Percentiles rank a stretch among this genome's conserved stretches.
phyloP scores from a whole-genome alignment of 2,113 vertebrate genomes.

The Galbula dea region DNA sequence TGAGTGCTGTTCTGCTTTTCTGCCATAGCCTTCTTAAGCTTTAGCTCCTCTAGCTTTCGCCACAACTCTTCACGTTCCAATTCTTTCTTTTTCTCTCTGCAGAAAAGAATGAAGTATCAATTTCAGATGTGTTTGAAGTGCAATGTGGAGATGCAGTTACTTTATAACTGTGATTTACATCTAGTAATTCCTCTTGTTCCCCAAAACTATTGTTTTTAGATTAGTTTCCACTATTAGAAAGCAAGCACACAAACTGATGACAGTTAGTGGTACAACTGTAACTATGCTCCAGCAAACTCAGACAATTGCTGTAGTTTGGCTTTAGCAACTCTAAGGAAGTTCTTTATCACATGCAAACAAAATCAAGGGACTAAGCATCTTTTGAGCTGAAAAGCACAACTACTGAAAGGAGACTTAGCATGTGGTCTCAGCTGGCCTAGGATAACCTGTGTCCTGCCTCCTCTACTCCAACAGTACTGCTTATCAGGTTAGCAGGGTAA shows the following conservation, averaged over 20 bases:
- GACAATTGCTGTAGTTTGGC: neutral
- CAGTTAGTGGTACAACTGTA: neutral
- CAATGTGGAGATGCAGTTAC: neutral
- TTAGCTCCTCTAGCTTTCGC: slow-evolving; percentile 89
- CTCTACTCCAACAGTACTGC: neutral
- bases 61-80: slow-evolving; percentile 95
- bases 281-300: neutral
- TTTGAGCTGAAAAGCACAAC: neutral
- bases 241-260: neutral
- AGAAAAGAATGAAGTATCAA: neutral
- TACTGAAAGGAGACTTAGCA: neutral
- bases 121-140: neutral
- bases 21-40: slow-evolving; percentile 74
- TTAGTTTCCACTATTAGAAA: neutral
- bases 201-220: neutral
- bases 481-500: neutral
- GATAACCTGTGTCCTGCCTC: neutral
- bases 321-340: neutral
- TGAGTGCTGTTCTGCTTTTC: slow-evolving; percentile 85
- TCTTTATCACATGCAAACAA: neutral
- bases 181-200: neutral
- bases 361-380: neutral
- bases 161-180: neutral
- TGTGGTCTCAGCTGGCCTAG: neutral
- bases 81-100: slow-evolving; percentile 96